A percentile compares a stretch with the other conserved stretches of the same genome.
These are phyloP conservation scores for Emydocephalus ijimae DNA, from an alignment of 2,113 vertebrate species.

Conservation along the genomic window DNA sequence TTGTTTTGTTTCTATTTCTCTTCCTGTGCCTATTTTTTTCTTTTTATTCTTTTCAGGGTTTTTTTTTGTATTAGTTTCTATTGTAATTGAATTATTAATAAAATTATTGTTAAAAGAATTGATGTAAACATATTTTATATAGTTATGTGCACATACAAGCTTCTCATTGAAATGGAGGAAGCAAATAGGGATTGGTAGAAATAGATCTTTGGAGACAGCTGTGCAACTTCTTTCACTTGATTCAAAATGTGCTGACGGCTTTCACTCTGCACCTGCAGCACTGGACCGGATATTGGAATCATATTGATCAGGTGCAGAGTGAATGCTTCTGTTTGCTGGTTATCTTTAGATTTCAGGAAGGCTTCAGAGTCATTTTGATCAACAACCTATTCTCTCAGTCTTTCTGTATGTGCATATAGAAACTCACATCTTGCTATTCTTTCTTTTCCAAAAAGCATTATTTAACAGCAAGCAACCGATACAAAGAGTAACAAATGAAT, in stretches of 20 bases:
- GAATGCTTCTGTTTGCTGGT: neutral
- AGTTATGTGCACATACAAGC: neutral
- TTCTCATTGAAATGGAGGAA: neutral
- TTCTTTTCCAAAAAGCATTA: neutral
- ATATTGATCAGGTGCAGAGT: conserved; percentile 16
- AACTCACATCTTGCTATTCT: neutral
- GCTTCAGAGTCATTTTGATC: neutral
- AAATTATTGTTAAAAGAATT: neutral
- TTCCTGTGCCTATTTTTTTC: neutral
- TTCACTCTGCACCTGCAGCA: conserved; percentile 36
- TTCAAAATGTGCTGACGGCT: conserved; percentile 26
- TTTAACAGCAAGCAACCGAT: neutral
- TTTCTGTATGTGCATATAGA: neutral
- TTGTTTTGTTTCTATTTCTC: neutral
- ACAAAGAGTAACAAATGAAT: neutral
- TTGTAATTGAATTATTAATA: neutral
- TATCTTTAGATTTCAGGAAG: conserved; percentile 19
- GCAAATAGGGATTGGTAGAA: neutral
- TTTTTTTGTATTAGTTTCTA: neutral
- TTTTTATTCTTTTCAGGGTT: neutral
- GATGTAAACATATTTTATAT: neutral
- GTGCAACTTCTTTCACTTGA: neutral
- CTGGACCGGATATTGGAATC: neutral
- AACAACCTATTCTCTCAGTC: neutral
- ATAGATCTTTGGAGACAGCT: neutral